Evolutionary conservation across 2,888 invertebrate genomes (phyloP).

Genomic region (Lithophane leautieri): DNA sequence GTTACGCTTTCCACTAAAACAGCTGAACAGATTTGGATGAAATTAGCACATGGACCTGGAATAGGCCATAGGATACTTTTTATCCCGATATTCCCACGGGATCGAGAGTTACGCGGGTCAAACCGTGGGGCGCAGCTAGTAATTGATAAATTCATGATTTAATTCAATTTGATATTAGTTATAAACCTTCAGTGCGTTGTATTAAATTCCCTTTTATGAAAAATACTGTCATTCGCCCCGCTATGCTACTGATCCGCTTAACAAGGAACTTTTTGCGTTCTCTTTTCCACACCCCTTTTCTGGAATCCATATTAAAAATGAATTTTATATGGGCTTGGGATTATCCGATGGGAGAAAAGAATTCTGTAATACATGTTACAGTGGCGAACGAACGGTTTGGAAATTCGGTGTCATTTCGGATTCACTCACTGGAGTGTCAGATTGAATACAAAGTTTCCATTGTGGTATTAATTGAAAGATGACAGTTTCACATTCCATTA

Average conservation of each 20-base stretch:
- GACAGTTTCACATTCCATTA: background rate
- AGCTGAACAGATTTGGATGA: too few relatives aligned
- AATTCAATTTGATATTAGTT: background rate
- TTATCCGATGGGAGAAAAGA: slow-evolving; percentile 25
- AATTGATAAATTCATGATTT: background rate
- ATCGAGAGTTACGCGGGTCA: too few relatives aligned
- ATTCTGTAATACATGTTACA: slow-evolving; percentile 10
- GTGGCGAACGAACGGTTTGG: slow-evolving; percentile 1
- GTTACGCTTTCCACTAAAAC: too few relatives aligned
- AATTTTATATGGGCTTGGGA: slow-evolving; percentile 44
- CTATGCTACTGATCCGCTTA: slow-evolving; percentile 44
- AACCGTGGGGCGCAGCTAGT: too few relatives aligned
- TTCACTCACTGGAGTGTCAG: background rate
- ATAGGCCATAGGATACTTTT: too few relatives aligned
- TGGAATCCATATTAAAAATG: slow-evolving; percentile 57
- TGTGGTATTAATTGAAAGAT: background rate
- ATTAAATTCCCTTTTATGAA: slow-evolving; percentile 20
- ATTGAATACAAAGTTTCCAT: slow-evolving; percentile 9
- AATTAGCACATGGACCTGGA: too few relatives aligned
- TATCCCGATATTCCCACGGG: too few relatives aligned
- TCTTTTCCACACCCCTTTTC: slow-evolving; percentile 43
- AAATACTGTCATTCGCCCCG: slow-evolving; percentile 25
- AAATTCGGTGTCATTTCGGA: slow-evolving; percentile 24
- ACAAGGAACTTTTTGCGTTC: slow-evolving; percentile 22
- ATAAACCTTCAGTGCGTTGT: background rate